Evolutionary conservation across 2,113 vertebrate species (phyloP).

Genomic region (Chrysochloris asiatica): DNA sequence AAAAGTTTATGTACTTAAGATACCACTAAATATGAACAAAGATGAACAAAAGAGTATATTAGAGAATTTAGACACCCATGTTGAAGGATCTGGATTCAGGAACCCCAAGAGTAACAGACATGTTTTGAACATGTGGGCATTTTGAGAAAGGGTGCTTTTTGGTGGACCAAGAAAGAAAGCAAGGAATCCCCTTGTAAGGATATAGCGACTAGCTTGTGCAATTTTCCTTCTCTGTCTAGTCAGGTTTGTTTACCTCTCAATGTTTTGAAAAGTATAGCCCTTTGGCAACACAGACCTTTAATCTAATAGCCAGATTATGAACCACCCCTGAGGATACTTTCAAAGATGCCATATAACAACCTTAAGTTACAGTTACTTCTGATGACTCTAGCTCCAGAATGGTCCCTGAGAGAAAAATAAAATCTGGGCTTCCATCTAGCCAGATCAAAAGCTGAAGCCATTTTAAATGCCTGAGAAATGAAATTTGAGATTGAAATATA

Average conservation of each 20-base stretch:
- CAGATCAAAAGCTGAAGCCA: neutral
- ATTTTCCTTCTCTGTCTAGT: conserved; percentile 1
- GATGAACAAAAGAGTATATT: neutral
- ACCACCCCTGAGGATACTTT: neutral
- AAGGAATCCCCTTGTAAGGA: neutral
- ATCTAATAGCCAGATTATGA: conserved; percentile 1
- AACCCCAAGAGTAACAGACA: neutral
- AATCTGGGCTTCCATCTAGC: neutral
- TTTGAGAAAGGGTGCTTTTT: neutral
- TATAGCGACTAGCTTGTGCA: neutral
- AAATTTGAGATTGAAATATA: conserved; percentile 29
- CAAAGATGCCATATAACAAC: conserved; percentile 39
- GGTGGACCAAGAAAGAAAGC: neutral
- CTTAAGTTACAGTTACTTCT: conserved; percentile 23
- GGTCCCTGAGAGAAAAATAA: conserved; percentile 22
- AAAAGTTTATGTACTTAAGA: neutral
- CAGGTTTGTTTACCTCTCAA: neutral
- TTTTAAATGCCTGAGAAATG: conserved; percentile 35
- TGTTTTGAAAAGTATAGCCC: neutral
- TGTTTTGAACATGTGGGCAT: neutral
- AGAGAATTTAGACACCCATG: neutral
- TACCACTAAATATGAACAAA: neutral
- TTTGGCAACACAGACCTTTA: conserved; percentile 9
- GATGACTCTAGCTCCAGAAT: conserved; percentile 25
- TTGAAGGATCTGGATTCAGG: neutral